Base-by-base conservation (phyloP, 1,140 invertebrate genomes). In the Ceratina calcarata region DNA sequence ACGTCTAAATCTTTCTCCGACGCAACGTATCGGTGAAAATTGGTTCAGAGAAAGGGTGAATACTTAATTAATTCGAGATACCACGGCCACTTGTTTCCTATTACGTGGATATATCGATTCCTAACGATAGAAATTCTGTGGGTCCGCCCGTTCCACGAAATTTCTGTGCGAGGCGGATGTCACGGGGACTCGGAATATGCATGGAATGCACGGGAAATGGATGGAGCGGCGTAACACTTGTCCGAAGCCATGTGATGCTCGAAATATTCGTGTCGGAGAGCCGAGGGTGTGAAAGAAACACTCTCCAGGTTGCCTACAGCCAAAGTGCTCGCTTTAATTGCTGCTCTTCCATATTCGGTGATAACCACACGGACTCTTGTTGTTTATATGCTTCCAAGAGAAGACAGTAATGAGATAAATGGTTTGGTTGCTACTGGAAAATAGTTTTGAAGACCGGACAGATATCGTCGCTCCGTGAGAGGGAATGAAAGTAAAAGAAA, bases 221-320 rank as follows among this genome's bases (percentile, higher is more conserved):
- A 71, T 80, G 67, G 49, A 53, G 16, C 55, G 67, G 64, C 24
- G 76, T 20, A 75, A 84, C 78, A 85, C 64, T 84, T 85, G 82
- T 85, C 32, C 57, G 24, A 0, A 32, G 64, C 68, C 64, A 84
- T 84, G 68, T 77, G 72, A 60, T 65, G 66, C 64, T 37, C 53
- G 60, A 77, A 62, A 49, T 51, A 76, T 65, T 65, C 37, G 55
- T 72, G 76, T 80, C 69, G 13, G 7, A 51, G 12, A 57, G 53
- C 70, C 37, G 69, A 65, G 65, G 74, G 60, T 27, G 80, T 69
- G 80, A 83, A 83, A 74, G 55, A 27, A 62, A 83, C 51, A 71
- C 49, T 22, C 53, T 66, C 49, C 75, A 66, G 65, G 45, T 74
- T 45, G 45, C 65, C 53, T 3, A 22, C 15, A 53, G 45, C 45